phyloP scores from a whole-genome alignment of 92 coral and sea anemone species.

The Parazoanthus darwini region DNA sequence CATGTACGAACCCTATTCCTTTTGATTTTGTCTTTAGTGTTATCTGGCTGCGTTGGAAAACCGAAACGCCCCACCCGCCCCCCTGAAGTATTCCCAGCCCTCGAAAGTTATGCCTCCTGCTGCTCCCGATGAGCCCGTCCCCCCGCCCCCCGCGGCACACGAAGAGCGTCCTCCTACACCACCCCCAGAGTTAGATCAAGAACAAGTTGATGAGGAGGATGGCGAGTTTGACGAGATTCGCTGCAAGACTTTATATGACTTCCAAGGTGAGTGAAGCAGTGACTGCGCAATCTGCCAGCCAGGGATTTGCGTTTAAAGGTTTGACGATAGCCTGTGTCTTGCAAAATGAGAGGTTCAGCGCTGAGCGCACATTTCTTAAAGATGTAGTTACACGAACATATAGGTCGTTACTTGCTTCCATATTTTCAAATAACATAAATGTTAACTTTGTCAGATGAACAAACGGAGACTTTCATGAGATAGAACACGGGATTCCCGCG shows the following conservation, averaged over 20 bases:
- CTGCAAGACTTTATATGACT: conserved; percentile 86
- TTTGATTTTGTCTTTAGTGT: conserved; percentile 49
- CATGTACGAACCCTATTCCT: too few species aligned
- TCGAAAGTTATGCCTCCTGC: conserved; percentile 70
- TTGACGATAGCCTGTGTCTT: too few species aligned
- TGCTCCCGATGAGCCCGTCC: conserved; percentile 64
- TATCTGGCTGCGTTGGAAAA: conserved; percentile 88
- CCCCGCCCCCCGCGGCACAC: conserved; percentile 52
- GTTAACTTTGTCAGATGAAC: too few species aligned
- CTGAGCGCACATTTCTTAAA: background rate
- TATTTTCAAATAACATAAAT: too few species aligned
- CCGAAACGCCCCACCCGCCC: conserved; percentile 78
- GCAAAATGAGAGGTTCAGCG: too few species aligned
- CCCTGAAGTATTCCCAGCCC: conserved; percentile 71
- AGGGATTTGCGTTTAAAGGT: too few species aligned
- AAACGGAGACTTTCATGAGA: too few species aligned
- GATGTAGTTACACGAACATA: background rate
- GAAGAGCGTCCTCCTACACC: conserved; percentile 80
- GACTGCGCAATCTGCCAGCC: too few species aligned
- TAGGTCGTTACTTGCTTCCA: too few species aligned
- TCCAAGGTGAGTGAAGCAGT: conserved; percentile 68
- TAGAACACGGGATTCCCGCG: too few species aligned
- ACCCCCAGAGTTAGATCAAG: conserved; percentile 69
- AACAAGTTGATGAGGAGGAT: conserved; percentile 79
- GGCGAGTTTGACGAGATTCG: conserved; percentile 83